These are phyloP conservation scores for Borostomias antarcticus DNA, from an alignment of 2,797 vertebrate genomes.

Conservation along the genomic window DNA sequence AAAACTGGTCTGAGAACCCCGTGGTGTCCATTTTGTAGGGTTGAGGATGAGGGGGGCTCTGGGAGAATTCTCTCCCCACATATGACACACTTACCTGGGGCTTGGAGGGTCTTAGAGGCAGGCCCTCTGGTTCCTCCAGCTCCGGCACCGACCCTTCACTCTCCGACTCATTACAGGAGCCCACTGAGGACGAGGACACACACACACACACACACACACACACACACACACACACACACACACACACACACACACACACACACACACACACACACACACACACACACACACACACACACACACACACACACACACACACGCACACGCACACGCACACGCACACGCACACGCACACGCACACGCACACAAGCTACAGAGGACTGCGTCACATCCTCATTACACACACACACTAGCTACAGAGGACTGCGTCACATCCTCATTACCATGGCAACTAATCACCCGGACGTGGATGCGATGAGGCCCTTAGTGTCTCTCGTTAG, in stretches of 20 bases:
- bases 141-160: constrained; percentile 90
- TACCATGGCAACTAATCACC: constrained; percentile 31
- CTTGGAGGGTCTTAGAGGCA: constrained; percentile 71
- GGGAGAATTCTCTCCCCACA: background rate
- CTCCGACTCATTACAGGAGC: constrained; percentile 89
- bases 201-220: constrained; percentile 21
- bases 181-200: constrained; percentile 62
- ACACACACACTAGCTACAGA: background rate
- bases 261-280: constrained; percentile 21
- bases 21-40: background rate
- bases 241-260: background rate
- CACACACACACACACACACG: constrained; percentile 19
- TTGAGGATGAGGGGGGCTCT: background rate
- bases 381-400: background rate
- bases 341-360: constrained; percentile 21
- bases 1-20: too few species aligned
- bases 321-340: constrained; percentile 16
- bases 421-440: background rate
- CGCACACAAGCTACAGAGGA: constrained; percentile 16
- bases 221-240: background rate
- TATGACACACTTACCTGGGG: constrained; percentile 75
- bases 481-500: constrained; percentile 16
- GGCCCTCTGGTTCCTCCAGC: constrained; percentile 82
- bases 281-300: constrained; percentile 22
- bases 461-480: constrained; percentile 10